Evolutionary conservation across 2,113 vertebrate genomes (phyloP).

Genomic region (Eulacestoma nigropectus): DNA sequence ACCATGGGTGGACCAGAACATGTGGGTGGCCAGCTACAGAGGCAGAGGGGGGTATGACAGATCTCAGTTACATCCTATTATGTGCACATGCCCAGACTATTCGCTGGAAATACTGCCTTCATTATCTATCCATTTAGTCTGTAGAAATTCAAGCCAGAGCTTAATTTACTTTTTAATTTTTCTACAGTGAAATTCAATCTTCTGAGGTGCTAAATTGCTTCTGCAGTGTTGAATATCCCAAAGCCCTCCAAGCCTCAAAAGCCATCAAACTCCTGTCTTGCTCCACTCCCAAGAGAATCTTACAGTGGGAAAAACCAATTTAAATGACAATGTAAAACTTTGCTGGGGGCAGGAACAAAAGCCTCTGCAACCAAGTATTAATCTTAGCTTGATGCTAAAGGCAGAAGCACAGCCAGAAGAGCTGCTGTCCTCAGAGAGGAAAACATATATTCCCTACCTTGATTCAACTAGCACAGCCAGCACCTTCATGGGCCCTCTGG

Average conservation of each 20-base stretch:
- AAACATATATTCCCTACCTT: neutral
- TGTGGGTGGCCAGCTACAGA: neutral
- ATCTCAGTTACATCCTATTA: neutral
- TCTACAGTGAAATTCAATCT: neutral
- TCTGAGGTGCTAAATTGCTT: neutral
- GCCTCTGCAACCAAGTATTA: neutral
- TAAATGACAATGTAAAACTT: neutral
- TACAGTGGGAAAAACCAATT: neutral
- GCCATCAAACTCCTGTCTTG: neutral
- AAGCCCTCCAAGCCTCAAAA: neutral
- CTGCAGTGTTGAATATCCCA: neutral
- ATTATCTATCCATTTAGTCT: neutral
- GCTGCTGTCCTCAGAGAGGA: neutral
- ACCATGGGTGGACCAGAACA: neutral
- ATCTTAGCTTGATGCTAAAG: neutral
- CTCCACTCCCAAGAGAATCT: neutral
- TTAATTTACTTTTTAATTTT: neutral
- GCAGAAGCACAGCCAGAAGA: neutral
- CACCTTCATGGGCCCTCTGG: neutral
- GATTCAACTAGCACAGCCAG: neutral
- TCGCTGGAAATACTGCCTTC: neutral
- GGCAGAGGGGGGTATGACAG: neutral
- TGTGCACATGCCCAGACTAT: neutral
- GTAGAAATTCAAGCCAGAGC: neutral
- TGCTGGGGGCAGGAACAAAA: neutral